Conservation (phyloP, 2,797 vertebrate species). For the Cynodonichthys magdalenae region DNA sequence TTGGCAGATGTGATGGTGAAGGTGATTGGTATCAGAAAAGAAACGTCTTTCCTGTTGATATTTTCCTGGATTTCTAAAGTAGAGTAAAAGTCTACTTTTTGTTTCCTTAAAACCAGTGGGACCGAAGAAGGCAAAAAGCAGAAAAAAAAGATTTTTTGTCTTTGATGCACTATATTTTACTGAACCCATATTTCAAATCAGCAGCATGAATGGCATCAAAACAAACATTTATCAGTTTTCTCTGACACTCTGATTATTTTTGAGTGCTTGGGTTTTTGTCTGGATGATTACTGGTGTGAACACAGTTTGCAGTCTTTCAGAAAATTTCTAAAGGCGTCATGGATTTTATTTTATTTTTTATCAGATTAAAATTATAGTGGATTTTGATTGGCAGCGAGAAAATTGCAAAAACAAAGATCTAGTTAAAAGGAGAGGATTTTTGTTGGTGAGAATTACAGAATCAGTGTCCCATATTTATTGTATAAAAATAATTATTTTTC, state of each 20-base stretch:
- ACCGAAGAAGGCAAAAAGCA: not conserved
- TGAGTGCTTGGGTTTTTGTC: not conserved
- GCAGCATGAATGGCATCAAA: not conserved
- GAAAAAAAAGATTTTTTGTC: not conserved
- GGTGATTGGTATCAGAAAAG: conserved; percentile 48
- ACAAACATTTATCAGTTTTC: not conserved
- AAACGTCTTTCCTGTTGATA: conserved; percentile 28
- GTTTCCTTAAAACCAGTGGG: not conserved
- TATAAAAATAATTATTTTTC: not conserved
- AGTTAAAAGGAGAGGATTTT: not conserved
- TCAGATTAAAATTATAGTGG: not conserved
- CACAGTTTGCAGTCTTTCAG: not conserved
- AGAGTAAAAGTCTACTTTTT: not conserved
- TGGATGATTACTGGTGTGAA: not conserved
- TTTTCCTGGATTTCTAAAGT: conserved; percentile 15
- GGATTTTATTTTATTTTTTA: not conserved
- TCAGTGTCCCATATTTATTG: not conserved
- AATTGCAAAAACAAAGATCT: not conserved
- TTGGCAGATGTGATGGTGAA: conserved; percentile 52
- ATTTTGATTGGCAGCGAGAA: conserved; percentile 4
- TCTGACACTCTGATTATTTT: not conserved
- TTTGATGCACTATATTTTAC: not conserved
- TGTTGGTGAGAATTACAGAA: not conserved
- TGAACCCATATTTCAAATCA: not conserved
- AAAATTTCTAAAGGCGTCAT: not conserved